Evolutionary conservation across 1,140 invertebrate genomes (phyloP).

Genomic region (Callitettix versicolor): DNA sequence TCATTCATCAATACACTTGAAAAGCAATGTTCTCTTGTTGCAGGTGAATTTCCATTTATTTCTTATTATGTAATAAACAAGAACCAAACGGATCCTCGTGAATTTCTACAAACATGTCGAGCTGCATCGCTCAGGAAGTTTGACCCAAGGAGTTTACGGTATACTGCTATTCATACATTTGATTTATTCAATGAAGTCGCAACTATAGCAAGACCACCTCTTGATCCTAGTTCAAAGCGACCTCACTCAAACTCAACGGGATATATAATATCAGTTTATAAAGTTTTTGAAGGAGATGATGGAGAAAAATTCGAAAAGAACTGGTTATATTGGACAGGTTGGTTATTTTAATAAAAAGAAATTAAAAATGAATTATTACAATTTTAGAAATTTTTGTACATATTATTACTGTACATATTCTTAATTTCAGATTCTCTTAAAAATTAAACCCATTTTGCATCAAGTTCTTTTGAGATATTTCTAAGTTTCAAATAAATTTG

Average conservation of each 20-base stretch:
- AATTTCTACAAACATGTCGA: constrained; percentile 73
- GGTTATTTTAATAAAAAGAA: not conserved
- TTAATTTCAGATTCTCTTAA: no score
- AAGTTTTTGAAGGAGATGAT: constrained; percentile 88
- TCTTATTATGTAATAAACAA: constrained; percentile 82
- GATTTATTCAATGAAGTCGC: constrained; percentile 82
- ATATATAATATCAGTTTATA: constrained; percentile 86
- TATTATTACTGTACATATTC: not conserved
- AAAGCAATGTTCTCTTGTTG: constrained; percentile 30
- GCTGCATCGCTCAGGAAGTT: constrained; percentile 69
- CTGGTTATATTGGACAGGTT: constrained; percentile 86
- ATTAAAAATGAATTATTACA: no score
- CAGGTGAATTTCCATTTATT: constrained; percentile 84
- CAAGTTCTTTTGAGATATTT: no score
- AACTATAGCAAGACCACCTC: constrained; percentile 75
- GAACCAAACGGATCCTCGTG: constrained; percentile 65
- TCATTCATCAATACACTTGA: no score
- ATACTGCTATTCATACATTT: constrained; percentile 73
- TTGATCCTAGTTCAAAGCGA: constrained; percentile 60
- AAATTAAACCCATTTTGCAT: not conserved
- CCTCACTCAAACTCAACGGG: constrained; percentile 68
- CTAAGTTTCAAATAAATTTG: no score
- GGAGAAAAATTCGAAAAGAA: constrained; percentile 81
- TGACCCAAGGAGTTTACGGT: constrained; percentile 63
- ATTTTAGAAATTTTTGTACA: no score